A percentile compares a stretch with the other conserved stretches of the same genome.
Conservation (phyloP, 1,140 invertebrate species). For the Hermetia illucens region DNA sequence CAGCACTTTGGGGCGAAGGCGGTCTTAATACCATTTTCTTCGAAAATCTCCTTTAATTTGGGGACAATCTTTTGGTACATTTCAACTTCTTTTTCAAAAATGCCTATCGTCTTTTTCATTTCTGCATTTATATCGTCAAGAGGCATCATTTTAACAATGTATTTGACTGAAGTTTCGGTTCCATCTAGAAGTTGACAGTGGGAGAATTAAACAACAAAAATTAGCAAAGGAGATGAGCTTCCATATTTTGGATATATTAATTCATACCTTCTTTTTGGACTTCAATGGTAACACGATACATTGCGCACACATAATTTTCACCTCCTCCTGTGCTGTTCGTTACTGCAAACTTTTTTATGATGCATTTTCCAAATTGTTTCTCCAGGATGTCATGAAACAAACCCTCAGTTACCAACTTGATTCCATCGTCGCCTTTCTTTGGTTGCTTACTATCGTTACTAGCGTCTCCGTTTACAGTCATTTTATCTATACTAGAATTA, state of each 20-base stretch:
- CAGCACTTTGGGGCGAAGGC: conserved; percentile 10
- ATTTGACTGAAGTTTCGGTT: conserved; percentile 8
- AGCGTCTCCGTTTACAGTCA: no score
- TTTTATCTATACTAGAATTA: no score
- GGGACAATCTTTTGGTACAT: conserved; percentile 15
- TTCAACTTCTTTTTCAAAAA: conserved; percentile 18
- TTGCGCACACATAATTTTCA: conserved; percentile 18
- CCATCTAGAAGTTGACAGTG: conserved; percentile 9
- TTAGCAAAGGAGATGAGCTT: no score
- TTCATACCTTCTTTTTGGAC: conserved; percentile 12
- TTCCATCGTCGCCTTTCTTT: no score
- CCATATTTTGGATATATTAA: background rate
- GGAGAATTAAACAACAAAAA: no score
- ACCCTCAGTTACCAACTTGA: no score
- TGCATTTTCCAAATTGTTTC: no score
- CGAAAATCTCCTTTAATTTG: no score
- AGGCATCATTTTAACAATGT: conserved; percentile 17
- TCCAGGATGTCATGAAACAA: no score
- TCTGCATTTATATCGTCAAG: conserved; percentile 7
- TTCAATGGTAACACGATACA: conserved; percentile 11
- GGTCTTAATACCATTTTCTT: conserved; percentile 5
- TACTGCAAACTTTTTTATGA: no score
- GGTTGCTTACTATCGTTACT: no score
- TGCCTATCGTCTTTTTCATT: conserved; percentile 15
- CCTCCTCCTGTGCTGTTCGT: no score